phyloP scores from a whole-genome alignment of 2,797 vertebrate species.

The Trachops cirrhosus region DNA sequence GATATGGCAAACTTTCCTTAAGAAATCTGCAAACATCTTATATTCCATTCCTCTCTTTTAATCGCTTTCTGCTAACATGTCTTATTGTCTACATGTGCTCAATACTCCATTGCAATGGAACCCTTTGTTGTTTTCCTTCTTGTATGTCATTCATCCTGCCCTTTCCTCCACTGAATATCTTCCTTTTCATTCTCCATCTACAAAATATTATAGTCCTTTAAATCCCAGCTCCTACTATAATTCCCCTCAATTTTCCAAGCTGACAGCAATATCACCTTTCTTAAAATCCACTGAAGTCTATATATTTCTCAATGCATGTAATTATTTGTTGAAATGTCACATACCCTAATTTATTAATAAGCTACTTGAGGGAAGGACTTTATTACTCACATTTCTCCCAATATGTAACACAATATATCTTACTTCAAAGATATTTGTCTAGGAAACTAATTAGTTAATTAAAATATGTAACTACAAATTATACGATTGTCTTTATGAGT shows the following conservation, averaged over 20 bases:
- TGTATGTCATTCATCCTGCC: neutral
- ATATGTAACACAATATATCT: neutral
- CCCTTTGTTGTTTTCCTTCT: neutral
- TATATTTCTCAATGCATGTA: neutral
- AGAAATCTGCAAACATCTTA: neutral
- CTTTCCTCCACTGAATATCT: neutral
- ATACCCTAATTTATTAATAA: neutral
- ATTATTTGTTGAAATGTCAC: neutral
- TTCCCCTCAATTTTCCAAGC: neutral
- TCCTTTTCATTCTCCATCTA: neutral
- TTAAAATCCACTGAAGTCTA: neutral
- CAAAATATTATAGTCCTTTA: conserved; percentile 9
- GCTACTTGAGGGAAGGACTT: neutral
- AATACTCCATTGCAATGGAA: neutral
- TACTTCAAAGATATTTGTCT: neutral
- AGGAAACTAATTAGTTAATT: neutral
- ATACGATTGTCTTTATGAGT: neutral
- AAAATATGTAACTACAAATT: neutral
- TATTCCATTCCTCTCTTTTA: neutral
- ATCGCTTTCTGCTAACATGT: neutral
- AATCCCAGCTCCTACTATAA: neutral
- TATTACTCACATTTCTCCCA: neutral
- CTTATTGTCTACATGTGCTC: neutral
- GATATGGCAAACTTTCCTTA: neutral
- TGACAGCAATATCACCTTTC: neutral